These are phyloP conservation scores for Euphonia xanthogaster DNA, from an alignment of 2,797 vertebrate genomes.

Conservation along the genomic window DNA sequence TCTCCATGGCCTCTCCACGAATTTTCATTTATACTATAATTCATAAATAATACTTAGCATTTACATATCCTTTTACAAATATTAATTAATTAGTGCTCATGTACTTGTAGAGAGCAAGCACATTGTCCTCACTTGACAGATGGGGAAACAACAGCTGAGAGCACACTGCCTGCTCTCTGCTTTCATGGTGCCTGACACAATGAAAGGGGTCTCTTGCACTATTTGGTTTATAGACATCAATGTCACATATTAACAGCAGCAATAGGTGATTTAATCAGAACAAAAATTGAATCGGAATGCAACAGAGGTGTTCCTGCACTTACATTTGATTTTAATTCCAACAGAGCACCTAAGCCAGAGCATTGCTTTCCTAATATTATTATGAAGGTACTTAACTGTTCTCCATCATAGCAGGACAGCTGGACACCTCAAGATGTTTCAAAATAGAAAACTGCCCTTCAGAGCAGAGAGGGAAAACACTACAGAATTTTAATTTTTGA, in stretches of 20 bases:
- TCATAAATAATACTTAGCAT: constrained; percentile 44
- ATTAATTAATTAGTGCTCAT: constrained; percentile 42
- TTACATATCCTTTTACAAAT: constrained; percentile 45
- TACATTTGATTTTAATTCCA: neutral
- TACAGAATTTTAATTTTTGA: neutral
- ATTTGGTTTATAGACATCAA: neutral
- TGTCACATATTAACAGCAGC: neutral
- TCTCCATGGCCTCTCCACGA: neutral
- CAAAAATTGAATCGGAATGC: neutral
- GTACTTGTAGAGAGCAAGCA: constrained; percentile 11
- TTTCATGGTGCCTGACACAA: neutral
- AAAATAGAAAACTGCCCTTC: neutral
- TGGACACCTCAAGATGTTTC: neutral
- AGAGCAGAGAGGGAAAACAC: neutral
- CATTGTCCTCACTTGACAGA: constrained; percentile 32
- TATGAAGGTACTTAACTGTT: neutral
- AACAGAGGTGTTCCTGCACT: neutral
- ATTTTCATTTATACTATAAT: constrained; percentile 23
- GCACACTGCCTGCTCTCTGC: neutral
- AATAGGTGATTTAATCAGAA: neutral
- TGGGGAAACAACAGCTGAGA: constrained; percentile 35
- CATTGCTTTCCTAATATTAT: neutral
- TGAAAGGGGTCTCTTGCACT: neutral
- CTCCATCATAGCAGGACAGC: neutral
- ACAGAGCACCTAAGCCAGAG: neutral